phyloP scores from a whole-genome alignment of 2,113 vertebrate genomes.

The Coregonus clupeaformis region DNA sequence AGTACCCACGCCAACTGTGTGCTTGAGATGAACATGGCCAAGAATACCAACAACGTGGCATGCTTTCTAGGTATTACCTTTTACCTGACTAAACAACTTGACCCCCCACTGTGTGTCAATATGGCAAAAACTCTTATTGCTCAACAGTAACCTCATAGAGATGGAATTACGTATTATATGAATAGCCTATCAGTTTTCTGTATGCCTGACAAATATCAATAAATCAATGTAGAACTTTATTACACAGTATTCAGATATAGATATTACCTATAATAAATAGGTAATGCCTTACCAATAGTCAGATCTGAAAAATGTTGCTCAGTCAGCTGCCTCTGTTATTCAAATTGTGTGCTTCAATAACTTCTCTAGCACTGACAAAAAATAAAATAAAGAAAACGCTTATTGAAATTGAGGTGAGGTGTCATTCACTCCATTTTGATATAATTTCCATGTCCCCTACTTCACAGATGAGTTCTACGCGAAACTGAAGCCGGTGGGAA shows the following conservation, averaged over 20 bases:
- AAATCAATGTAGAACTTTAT: too few species aligned
- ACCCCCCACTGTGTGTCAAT: too few species aligned
- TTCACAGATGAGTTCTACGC: constrained; percentile 80
- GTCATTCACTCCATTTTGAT: background rate
- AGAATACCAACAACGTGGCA: constrained; percentile 79
- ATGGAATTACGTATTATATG: too few species aligned
- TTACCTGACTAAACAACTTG: background rate
- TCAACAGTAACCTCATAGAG: too few species aligned
- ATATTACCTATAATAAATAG: too few species aligned
- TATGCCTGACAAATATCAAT: background rate
- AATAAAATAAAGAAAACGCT: too few species aligned
- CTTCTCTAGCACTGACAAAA: background rate
- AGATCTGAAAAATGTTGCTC: background rate
- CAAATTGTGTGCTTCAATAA: background rate
- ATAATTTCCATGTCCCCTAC: background rate
- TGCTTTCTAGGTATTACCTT: constrained; percentile 83
- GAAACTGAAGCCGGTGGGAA: constrained; percentile 81
- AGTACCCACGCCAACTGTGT: constrained; percentile 88
- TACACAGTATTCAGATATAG: background rate
- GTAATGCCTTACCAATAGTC: background rate
- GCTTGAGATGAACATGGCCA: constrained; percentile 91
- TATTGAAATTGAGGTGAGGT: background rate
- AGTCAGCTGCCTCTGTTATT: background rate
- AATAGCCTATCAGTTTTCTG: background rate
- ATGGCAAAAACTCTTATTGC: too few species aligned